Conservation (phyloP, 2,888 invertebrate species). For the Sepiola atlantica region DNA sequence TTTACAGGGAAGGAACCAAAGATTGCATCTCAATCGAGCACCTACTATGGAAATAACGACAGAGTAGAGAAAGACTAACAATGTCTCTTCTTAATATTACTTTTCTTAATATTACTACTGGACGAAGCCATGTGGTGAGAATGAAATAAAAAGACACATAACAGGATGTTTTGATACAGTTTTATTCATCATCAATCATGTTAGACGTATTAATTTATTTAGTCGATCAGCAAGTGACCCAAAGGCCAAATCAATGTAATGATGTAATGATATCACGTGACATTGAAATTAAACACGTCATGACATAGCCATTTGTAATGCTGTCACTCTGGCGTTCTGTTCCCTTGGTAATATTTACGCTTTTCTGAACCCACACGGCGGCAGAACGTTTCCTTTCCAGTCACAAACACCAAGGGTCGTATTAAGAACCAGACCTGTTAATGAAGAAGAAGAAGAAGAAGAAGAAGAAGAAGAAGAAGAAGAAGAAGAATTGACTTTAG, state of each 20-base stretch:
- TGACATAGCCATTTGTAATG: neutral
- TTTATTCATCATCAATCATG: neutral
- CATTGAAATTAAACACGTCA: neutral
- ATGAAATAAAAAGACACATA: neutral
- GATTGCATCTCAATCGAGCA: no score
- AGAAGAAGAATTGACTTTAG: no score
- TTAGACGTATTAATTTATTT: neutral
- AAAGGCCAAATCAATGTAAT: neutral
- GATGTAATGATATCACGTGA: neutral
- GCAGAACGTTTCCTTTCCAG: slow-evolving; percentile 60
- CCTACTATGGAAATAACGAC: no score
- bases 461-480: no score
- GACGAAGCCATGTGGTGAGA: no score
- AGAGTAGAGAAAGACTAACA: no score
- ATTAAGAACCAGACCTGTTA: slow-evolving; percentile 63
- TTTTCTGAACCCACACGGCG: slow-evolving; percentile 60
- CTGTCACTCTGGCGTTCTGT: neutral
- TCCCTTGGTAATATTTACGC: neutral
- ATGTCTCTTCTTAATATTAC: no score
- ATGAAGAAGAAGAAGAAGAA: neutral
- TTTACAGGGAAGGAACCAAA: no score
- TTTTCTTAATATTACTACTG: no score
- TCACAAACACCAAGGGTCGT: slow-evolving; percentile 60
- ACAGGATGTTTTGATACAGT: neutral
- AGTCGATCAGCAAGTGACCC: neutral